phyloP scores from a whole-genome alignment of 2,113 vertebrate species.

The Pan troglodytes region NHGRI_mPanTro3-v2.1_pri NC_072412.2:37912001-37912500 shows the following conservation, averaged over 20 bases:
- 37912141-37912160: not conserved
- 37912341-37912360: not conserved
- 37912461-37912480: not conserved
- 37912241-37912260: not conserved
- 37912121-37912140: not conserved
- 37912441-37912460: not conserved
- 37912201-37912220: not conserved
- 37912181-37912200: not conserved
- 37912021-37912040: conserved; percentile 10
- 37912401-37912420: not conserved
- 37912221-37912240: not conserved
- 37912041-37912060: not conserved
- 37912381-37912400: not conserved
- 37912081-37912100: not conserved
- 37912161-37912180: not conserved
- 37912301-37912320: not conserved
- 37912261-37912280: not conserved
- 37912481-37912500: not conserved
- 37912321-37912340: not conserved
- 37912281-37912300: not conserved
- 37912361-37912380: not conserved
- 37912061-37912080: not conserved
- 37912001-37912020: conserved; percentile 50
- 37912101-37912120: not conserved
- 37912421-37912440: not conserved